Evolutionary conservation across 2,113 vertebrate genomes (phyloP), one percentile per base, ranked within the genome.

Genomic region (Oenanthe oenanthe): DNA sequence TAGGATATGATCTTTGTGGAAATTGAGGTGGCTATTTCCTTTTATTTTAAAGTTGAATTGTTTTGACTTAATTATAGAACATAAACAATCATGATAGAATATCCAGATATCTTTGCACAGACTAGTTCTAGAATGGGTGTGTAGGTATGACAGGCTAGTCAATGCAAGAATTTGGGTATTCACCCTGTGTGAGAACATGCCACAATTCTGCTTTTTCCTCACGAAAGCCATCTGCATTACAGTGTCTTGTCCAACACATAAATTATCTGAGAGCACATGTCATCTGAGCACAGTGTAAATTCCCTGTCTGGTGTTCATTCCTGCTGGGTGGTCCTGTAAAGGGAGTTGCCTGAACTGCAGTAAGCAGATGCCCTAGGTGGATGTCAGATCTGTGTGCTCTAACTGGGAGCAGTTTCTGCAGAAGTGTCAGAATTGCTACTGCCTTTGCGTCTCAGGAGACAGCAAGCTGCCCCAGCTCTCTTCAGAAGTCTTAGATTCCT

Each of bases 11-110:
- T 38, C 34, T 71, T 82, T 42, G 6, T 74, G 28, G n/a, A 73
- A 75, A 45, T 25, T 13, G 2, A 13, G 11, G 5, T 40, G 7
- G 0, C 6, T 56, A 29, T 75, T 53, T 25, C 2, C 3, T 21
- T 53, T 40, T 58, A 36, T 34, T 19, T 45, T 62, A 7, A 60
- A 42, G 6, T 72, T 25, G 17, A 88, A 31, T n/a, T 67, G 0
- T n/a, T 57, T 65, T 71, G 8, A 4, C 51, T 63, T 48, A 29
- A n/a, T 36, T 43, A 12, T 32, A 75, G 17, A 32, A 24, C n/a
- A 43, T 48, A 72, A 89, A 40, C 22, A 72, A 61, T 68, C 31
- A 56, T 0, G 0, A 17, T 9, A 67, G 32, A 50, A 42, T 70
- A 68, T 24, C 10, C 13, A 61, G 24, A 72, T 45, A 56, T 12